Conservation (phyloP, 2,797 vertebrate genomes). For the Lagorchestes hirsutus region DNA sequence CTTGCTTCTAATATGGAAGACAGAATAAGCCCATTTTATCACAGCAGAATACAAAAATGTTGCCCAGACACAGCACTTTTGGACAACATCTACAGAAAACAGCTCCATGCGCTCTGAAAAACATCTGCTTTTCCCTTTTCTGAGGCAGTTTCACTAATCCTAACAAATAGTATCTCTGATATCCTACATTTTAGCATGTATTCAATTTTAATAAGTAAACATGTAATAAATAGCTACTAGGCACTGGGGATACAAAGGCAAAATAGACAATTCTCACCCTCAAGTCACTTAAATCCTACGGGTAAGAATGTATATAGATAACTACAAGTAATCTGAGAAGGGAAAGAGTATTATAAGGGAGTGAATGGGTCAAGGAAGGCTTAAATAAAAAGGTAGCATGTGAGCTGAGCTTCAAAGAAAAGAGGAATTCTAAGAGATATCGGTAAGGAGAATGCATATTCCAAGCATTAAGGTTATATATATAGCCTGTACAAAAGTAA, state of each 20-base stretch:
- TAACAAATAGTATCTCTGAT: background rate
- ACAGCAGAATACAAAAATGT: background rate
- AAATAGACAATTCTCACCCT: background rate
- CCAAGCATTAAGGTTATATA: background rate
- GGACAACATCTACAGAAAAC: background rate
- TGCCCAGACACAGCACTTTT: background rate
- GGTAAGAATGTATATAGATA: background rate
- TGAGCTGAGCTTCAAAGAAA: background rate
- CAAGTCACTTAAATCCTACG: background rate
- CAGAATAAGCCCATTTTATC: background rate
- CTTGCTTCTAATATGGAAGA: background rate
- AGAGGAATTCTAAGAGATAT: background rate
- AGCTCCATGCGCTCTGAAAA: background rate
- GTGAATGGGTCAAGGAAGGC: background rate
- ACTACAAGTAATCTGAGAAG: background rate
- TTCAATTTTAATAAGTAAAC: background rate
- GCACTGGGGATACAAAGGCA: background rate
- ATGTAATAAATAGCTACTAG: background rate
- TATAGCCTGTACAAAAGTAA: background rate
- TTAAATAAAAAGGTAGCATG: background rate
- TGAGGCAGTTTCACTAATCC: background rate
- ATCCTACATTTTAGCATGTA: background rate
- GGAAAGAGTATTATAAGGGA: background rate
- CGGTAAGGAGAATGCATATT: background rate
- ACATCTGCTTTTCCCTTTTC: background rate